Evolutionary conservation across 2,888 invertebrate species (phyloP).

Genomic region (Chrysolina americana): DNA sequence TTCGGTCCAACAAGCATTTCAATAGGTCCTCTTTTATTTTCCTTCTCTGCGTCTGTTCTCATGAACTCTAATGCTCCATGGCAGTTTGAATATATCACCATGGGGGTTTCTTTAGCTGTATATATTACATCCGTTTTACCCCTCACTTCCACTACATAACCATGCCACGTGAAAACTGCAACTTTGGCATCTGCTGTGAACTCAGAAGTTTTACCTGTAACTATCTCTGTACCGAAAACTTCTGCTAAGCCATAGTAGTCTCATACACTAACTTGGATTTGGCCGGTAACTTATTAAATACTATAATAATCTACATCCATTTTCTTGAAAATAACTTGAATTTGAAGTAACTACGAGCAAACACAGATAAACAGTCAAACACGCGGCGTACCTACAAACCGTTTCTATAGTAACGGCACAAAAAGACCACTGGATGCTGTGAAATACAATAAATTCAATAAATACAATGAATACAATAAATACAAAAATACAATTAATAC

Average conservation of each 20-base stretch:
- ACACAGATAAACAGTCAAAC: too few species aligned
- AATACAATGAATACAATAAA: too few species aligned
- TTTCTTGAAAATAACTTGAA: too few species aligned
- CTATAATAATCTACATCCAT: too few species aligned
- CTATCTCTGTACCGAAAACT: conserved; percentile 96
- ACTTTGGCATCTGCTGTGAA: conserved; percentile 93
- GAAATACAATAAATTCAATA: too few species aligned
- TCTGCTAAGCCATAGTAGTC: conserved; percentile 96
- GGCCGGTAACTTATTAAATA: too few species aligned
- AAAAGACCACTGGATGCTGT: too few species aligned
- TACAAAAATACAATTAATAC: too few species aligned
- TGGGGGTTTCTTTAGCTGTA: conserved; percentile 96
- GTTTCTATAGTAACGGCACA: too few species aligned
- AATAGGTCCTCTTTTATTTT: conserved; percentile 83
- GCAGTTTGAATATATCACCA: conserved; percentile 95
- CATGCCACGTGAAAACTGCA: conserved; percentile 97
- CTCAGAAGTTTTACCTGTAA: conserved; percentile 91
- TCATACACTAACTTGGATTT: too few species aligned
- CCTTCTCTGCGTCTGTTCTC: conserved; percentile 85
- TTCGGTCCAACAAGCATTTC: conserved; percentile 94
- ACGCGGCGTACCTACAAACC: too few species aligned
- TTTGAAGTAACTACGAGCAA: too few species aligned
- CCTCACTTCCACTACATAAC: conserved; percentile 87
- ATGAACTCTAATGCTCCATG: conserved; percentile 95
- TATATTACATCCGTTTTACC: conserved; percentile 96